Base-by-base conservation (phyloP, 2,888 invertebrate genomes). In the Aphidoletes aphidimyza region DNA sequence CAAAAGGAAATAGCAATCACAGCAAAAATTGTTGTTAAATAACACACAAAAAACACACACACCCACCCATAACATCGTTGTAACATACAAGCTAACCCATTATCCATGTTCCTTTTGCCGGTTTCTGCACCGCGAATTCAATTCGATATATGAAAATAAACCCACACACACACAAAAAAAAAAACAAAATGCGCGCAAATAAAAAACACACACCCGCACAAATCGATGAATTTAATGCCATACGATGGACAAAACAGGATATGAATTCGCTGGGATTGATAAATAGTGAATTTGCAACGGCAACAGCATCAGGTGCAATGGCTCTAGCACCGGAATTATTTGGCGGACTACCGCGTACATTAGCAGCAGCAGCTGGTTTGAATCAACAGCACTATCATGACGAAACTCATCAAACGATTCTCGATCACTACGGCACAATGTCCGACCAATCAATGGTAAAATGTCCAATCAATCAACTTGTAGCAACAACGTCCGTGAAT, bases 211-310 rank as follows among this genome's bases (percentile, higher is more conserved):
- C 26, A 8, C 8, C n/a, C n/a, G n/a, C n/a, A n/a, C n/a, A n/a
- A n/a, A n/a, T n/a, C n/a, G n/a, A n/a, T n/a, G n/a, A n/a, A n/a
- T n/a, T n/a, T n/a, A n/a, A n/a, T n/a, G n/a, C n/a, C 19, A 37
- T 37, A 30, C 37, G 3, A 34, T 36, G 17, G n/a, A 54, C 14
- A 36, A 14, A 86, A 86, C 87, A 90, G 90, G 90, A 90, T 87
- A 88, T 90, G 87, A 90, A 90, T 89, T 89, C 89, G 86, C 89
- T 90, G 89, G 89, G 90, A 89, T 89, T 89, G 88, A 88, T 90
- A 88, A 89, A 90, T 88, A 89, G 89, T 87, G 90, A 90, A 87
- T 90, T 89, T 86, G 88, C 89, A 85, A 88, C 87, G 78, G 87
- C 87, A 86, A 86, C 87, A n/a, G 47, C 81, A 26, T 45, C 84